Evolutionary conservation across 2,888 invertebrate species (phyloP), one percentile per base, ranked within the genome.

Genomic region (Melanostoma mellinum): DNA sequence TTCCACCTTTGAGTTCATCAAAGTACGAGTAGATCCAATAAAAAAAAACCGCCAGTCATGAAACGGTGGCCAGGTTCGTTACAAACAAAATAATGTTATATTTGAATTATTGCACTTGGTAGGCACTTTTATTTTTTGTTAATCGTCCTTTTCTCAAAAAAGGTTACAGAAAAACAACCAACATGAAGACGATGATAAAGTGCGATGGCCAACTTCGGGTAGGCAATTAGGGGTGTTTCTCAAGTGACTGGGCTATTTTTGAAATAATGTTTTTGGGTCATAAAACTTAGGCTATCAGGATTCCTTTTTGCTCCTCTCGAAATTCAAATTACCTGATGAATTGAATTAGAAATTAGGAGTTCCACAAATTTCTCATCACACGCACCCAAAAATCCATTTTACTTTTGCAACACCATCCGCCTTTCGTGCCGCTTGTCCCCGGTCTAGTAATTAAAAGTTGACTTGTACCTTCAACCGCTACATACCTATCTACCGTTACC

Each of bases 311-410:
- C 46, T 38, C 35, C 44, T n/a, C 20, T 6, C n/a, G 4, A 6
- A 6, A 3, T 46, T 33, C n/a, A 69, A 76, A 67, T 73, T 68
- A 73, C 68, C 61, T 77, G 68, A 73, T 73, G 72, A 73, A 73
- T 73, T 73, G 71, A 80, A 80, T 80, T 69, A 69, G 52, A 63
- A 69, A 75, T 58, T 56, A 50, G 63, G 35, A 74, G 55, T 69
- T 63, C 52, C 48, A 44, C 60, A 42, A 71, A 61, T 36, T 40
- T 42, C 33, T 55, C 42, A 10, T 44, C 52, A 58, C 67, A 38
- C 68, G 42, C 20, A 42, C 50, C 73, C 20, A 46, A 58, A 52
- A n/a, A 74, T 46, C 40, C 48, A 67, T 73, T n/a, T 55, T 8
- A 42, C 58, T 33, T 63, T 44, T 6, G 8, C 58, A 58, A 10